Evolutionary conservation across 2,113 vertebrate genomes (phyloP), one percentile per base, ranked within the genome.

Genomic region (Bos taurus): DNA sequence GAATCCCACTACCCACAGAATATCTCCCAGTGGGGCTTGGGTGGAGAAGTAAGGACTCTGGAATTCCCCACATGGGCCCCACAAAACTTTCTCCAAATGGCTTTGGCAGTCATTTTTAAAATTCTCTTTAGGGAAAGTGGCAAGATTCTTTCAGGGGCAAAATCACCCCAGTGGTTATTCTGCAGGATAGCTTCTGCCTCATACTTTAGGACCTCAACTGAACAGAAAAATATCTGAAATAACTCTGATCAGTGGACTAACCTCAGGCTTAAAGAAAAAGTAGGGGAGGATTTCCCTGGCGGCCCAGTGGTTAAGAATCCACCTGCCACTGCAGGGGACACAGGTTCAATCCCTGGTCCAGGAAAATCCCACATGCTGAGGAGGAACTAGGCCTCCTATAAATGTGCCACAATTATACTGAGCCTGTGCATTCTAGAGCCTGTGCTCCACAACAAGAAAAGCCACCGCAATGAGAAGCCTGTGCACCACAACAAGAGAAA

Each of bases 21-120:
- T 4, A 1, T 3, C 16, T 12, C 23, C 46, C 43, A 16, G 6
- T 0, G 4, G 21, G 67, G 56, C 25, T 26, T 25, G 0, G 15
- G 16, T 5, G 26, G 25, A 17, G 13, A 21, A 57, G 28, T 1
- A 5, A 40, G 56, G 52, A 46, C 23, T 3, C 36, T 1, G 6
- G 9, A n/a, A 43, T 28, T 19, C 1, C 16, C n/a, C 8, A n/a
- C 56, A 26, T 0, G 7, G 30, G 71, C 30, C 48, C 71, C 56
- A 5, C 14, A 33, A 23, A 33, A 14, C 71, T 28, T 81, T 67
- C 83, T 71, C 77, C 48, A 33, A 23, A 50, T 5, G 50, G 36
- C 71, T 57, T 8, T 4, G 2, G 0, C 6, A 26, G 11, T 23
- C 28, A 30, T 28, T 48, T 36, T 8, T 1, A 78, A 71, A 80